These are phyloP conservation scores for Hylia prasina DNA, from an alignment of 2,113 vertebrate species.

Conservation along the genomic window DNA sequence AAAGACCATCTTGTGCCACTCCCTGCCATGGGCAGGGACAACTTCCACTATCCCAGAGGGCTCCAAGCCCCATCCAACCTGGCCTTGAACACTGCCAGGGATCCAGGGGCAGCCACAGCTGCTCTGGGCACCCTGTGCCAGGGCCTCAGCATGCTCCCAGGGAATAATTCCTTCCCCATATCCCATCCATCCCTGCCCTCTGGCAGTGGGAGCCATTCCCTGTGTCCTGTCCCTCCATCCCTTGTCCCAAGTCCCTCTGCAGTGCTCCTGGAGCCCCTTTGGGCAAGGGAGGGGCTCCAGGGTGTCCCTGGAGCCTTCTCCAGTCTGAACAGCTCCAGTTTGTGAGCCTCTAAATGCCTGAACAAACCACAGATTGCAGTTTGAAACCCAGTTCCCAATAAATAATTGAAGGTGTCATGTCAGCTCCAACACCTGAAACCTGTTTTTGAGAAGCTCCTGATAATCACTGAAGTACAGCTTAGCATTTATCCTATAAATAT, in stretches of 20 bases:
- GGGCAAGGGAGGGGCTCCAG: fast-evolving
- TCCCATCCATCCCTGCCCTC: not conserved
- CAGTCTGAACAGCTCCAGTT: not conserved
- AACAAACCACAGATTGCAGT: not conserved
- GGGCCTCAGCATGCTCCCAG: fast-evolving
- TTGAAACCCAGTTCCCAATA: not conserved
- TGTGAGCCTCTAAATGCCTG: not conserved
- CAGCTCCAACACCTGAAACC: not conserved
- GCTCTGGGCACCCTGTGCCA: not conserved
- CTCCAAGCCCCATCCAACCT: fast-evolving
- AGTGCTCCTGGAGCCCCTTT: not conserved
- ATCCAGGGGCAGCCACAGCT: not conserved
- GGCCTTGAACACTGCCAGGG: not conserved
- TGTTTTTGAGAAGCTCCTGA: slow-evolving; percentile 7
- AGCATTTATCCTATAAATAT: slow-evolving; percentile 41
- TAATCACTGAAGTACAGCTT: slow-evolving; percentile 1
- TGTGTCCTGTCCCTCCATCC: not conserved
- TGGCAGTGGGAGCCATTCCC: not conserved
- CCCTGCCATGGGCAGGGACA: not conserved
- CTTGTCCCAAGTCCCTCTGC: not conserved
- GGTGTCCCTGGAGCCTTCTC: fast-evolving
- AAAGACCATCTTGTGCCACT: fast-evolving
- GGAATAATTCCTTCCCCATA: fast-evolving
- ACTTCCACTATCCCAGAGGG: fast-evolving
- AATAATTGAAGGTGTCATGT: slow-evolving; percentile 57